Conservation (phyloP, 2,888 invertebrate species). For the Rhogogaster chlorosoma region DNA sequence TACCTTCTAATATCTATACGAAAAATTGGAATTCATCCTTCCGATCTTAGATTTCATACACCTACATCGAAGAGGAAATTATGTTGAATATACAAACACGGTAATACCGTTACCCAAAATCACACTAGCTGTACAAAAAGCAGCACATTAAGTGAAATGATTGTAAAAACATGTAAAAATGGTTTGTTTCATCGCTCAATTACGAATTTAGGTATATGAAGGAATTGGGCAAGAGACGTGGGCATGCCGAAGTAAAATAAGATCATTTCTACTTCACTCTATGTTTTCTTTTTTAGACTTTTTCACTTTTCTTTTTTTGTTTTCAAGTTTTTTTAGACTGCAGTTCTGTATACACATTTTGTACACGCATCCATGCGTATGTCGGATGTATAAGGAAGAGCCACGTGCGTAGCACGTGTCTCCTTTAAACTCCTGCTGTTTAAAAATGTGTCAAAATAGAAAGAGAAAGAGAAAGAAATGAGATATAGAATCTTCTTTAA, state of each 20-base stretch:
- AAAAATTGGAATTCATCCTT: neutral
- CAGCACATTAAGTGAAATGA: too few relatives aligned
- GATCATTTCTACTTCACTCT: neutral
- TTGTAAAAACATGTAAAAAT: neutral
- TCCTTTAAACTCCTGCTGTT: conserved; percentile 3
- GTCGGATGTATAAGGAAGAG: neutral
- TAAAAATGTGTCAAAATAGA: conserved; percentile 16
- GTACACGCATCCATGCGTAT: neutral
- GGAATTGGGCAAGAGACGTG: neutral
- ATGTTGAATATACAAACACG: neutral
- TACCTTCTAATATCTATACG: neutral
- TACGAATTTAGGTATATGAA: neutral
- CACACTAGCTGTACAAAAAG: neutral
- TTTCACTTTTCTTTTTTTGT: neutral
- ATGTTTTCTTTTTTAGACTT: neutral
- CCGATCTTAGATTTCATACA: neutral
- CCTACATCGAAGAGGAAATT: neutral
- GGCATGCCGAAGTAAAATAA: neutral
- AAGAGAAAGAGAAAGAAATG: neutral
- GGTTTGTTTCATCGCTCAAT: neutral
- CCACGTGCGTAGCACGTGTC: conserved; percentile 39
- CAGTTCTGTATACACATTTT: neutral
- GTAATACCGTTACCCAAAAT: neutral
- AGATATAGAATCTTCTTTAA: neutral
- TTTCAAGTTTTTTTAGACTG: neutral